Evolutionary conservation across 2,888 invertebrate species (phyloP).

Genomic region (Protonemura montana): DNA sequence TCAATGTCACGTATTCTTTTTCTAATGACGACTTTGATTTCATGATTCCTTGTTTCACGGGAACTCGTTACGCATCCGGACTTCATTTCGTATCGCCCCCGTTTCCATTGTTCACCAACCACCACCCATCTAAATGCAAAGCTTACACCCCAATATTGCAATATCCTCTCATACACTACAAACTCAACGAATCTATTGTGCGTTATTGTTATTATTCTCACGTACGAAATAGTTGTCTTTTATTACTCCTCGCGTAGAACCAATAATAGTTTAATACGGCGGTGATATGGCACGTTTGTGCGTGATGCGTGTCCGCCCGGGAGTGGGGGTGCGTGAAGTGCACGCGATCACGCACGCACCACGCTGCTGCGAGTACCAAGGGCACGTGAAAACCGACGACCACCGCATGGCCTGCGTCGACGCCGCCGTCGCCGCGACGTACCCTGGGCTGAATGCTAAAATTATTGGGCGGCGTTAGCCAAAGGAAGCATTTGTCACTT

Average conservation of each 20-base stretch:
- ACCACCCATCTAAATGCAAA: background rate
- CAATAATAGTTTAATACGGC: constrained; percentile 24
- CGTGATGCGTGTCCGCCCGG: background rate
- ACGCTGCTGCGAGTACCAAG: background rate
- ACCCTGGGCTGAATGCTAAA: background rate
- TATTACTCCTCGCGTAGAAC: constrained; percentile 15
- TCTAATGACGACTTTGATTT: background rate
- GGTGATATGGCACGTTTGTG: constrained; percentile 8
- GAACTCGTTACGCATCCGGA: background rate
- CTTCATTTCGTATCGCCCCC: background rate
- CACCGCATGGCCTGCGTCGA: background rate
- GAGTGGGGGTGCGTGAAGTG: background rate
- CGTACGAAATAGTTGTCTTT: constrained; percentile 27
- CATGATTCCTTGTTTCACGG: background rate
- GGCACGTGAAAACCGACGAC: background rate
- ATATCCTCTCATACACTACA: background rate
- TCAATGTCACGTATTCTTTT: background rate
- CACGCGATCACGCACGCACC: background rate
- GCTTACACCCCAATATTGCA: background rate
- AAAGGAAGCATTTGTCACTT: constrained; percentile 7
- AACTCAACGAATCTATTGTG: background rate
- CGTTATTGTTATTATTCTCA: background rate
- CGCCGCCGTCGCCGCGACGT: background rate
- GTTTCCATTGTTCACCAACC: background rate
- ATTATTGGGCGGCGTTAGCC: background rate